A percentile compares a stretch with the other conserved stretches of the same genome.
Conservation (phyloP, 2,797 vertebrate species). For the Cirrhinus molitorella region DNA sequence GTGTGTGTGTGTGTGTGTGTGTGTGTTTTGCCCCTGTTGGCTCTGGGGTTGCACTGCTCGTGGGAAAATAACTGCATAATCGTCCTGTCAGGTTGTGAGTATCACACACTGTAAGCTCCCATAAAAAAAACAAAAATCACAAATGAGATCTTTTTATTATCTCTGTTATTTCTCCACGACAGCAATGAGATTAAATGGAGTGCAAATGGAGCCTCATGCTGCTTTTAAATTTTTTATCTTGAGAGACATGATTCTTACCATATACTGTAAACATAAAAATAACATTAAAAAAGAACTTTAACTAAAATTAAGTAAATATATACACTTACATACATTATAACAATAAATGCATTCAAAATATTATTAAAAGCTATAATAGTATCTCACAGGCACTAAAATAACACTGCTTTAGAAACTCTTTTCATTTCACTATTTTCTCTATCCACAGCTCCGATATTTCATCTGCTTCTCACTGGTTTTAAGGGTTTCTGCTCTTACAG, state of each 20-base stretch:
- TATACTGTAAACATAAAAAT: neutral
- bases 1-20: constrained; percentile 59
- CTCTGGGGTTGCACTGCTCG: neutral
- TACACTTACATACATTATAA: no score
- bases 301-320: no score
- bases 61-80: constrained; percentile 31
- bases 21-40: constrained; percentile 24
- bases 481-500: neutral
- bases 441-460: neutral
- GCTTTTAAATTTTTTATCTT: neutral
- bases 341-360: no score
- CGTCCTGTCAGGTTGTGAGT: neutral
- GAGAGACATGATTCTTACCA: no score
- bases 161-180: neutral
- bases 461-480: neutral
- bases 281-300: neutral
- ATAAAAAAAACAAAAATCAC: neutral
- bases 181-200: neutral
- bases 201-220: neutral
- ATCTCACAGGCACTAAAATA: neutral
- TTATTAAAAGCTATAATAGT: neutral
- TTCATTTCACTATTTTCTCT: neutral
- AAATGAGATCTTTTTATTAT: neutral
- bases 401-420: neutral
- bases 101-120: neutral